These are phyloP conservation scores for Autographa pulchrina DNA, from an alignment of 2,888 invertebrate species.

Conservation along the genomic window DNA sequence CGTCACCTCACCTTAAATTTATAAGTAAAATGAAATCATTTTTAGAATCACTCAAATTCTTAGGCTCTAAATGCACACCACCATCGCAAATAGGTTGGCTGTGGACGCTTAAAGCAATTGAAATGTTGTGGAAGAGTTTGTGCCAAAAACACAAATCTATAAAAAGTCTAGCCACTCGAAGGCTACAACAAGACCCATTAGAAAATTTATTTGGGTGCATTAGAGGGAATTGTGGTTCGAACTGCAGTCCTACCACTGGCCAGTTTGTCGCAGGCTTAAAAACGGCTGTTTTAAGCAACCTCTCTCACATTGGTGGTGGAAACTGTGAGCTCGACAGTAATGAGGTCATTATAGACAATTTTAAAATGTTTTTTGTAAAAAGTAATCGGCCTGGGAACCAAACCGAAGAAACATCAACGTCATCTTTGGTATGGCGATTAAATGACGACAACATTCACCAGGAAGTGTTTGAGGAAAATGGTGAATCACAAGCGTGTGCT, in stretches of 20 bases:
- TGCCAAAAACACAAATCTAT: too few relatives aligned
- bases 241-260: slow-evolving; percentile 22
- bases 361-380: too few relatives aligned
- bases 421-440: background rate
- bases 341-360: background rate
- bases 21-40: background rate
- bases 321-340: slow-evolving; percentile 16
- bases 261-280: slow-evolving; percentile 31
- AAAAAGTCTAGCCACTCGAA: slow-evolving; percentile 10
- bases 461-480: slow-evolving; percentile 12
- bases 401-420: background rate
- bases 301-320: slow-evolving; percentile 25
- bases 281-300: slow-evolving; percentile 25
- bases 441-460: slow-evolving; percentile 7
- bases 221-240: slow-evolving; percentile 27
- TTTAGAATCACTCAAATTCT: background rate
- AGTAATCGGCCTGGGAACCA: background rate
- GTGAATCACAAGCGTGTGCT: slow-evolving; percentile 34
- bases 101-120: background rate
- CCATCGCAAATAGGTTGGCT: background rate
- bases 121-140: background rate
- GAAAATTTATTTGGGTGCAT: slow-evolving; percentile 35
- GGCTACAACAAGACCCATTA: slow-evolving; percentile 23
- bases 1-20: background rate
- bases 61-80: background rate